Conservation (phyloP, 2,888 invertebrate genomes). For the Lithophane semibrunnea region DNA sequence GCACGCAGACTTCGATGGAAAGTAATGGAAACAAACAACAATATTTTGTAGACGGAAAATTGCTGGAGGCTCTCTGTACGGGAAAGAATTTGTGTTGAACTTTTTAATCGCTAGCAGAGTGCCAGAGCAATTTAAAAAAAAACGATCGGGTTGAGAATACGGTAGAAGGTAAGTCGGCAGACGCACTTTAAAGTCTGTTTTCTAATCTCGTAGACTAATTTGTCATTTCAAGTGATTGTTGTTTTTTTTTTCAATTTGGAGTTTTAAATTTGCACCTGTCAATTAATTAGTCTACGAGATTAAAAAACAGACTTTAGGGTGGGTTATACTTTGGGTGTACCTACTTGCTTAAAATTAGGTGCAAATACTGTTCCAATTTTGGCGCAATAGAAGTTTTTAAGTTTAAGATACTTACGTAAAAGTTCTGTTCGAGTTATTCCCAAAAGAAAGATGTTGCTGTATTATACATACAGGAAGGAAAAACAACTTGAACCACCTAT, state of each 20-base stretch:
- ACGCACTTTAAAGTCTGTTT: too few species aligned
- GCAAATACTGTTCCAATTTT: neutral
- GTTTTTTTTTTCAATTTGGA: too few species aligned
- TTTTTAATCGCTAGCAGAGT: conserved; percentile 51
- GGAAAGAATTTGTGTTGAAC: conserved; percentile 47
- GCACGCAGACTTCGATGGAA: conserved; percentile 72
- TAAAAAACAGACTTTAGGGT: too few species aligned
- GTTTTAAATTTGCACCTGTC: too few species aligned
- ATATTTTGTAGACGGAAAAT: conserved; percentile 61
- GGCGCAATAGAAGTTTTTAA: neutral
- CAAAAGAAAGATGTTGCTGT: neutral
- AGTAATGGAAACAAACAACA: conserved; percentile 74
- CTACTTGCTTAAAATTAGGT: neutral
- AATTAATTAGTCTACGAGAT: too few species aligned
- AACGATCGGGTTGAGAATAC: conserved; percentile 1
- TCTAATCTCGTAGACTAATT: too few species aligned
- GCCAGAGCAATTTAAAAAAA: neutral
- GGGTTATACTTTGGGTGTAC: neutral
- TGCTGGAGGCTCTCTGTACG: conserved; percentile 43
- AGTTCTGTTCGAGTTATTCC: neutral
- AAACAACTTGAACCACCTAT: conserved; percentile 4
- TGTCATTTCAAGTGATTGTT: too few species aligned
- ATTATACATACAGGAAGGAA: neutral
- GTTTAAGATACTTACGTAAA: neutral
- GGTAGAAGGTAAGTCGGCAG: neutral